Conservation (phyloP, 1,140 invertebrate species). For the Brachionus asplanchnoidis region DNA sequence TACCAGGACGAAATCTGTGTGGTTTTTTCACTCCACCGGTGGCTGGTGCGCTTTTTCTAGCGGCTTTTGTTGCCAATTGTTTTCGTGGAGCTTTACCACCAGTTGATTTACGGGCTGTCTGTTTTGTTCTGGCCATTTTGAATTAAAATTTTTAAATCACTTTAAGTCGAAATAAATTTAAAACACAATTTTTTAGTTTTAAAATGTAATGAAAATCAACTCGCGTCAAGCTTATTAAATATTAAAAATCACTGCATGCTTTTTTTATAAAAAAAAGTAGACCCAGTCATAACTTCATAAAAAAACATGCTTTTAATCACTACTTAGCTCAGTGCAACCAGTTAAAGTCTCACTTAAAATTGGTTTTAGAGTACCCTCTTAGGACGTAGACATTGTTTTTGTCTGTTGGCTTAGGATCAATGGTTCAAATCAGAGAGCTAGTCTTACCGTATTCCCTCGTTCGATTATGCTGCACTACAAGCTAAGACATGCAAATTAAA, state of each 20-base stretch:
- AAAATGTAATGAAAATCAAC: neutral
- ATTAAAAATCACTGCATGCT: neutral
- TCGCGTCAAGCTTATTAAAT: neutral
- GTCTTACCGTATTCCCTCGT: too few species aligned
- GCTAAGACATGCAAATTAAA: too few species aligned
- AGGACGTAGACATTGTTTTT: neutral
- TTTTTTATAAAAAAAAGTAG: neutral
- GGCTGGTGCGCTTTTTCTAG: constrained; percentile 60
- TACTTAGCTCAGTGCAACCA: neutral
- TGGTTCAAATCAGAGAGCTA: neutral
- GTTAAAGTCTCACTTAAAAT: neutral
- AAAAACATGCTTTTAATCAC: neutral
- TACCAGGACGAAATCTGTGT: constrained; percentile 65
- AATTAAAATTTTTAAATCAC: neutral
- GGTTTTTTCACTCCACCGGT: constrained; percentile 62
- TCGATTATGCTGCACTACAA: too few species aligned
- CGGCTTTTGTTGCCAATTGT: constrained; percentile 64
- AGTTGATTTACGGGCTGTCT: constrained; percentile 68
- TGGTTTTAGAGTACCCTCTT: neutral
- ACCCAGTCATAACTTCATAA: neutral
- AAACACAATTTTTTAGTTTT: neutral
- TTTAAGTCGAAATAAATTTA: neutral
- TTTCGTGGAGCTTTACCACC: constrained; percentile 60
- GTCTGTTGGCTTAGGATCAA: neutral
- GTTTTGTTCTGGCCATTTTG: constrained; percentile 68